Conservation (phyloP, 2,113 vertebrate species). For the rat (Rattus norvegicus) region GRCr8 NC_086023.1:141316501-141317000, state of each 20-base stretch:
- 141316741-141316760: not conserved
- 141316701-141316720: not conserved
- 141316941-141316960: not conserved
- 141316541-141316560: no score
- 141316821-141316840: not conserved
- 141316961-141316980: not conserved
- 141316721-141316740: not conserved
- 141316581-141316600: no score
- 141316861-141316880: not conserved
- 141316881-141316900: not conserved
- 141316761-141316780: not conserved
- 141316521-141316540: no score
- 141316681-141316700: not conserved
- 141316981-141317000: not conserved
- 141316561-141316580: no score
- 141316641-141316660: not conserved
- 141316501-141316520: not conserved
- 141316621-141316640: not conserved
- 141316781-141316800: not conserved
- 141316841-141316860: not conserved
- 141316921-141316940: not conserved
- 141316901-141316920: not conserved
- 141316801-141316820: not conserved
- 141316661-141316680: not conserved
- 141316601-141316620: no score